phyloP scores from a whole-genome alignment of 2,888 invertebrate species.

The Glyphotaelius pellucidus region DNA sequence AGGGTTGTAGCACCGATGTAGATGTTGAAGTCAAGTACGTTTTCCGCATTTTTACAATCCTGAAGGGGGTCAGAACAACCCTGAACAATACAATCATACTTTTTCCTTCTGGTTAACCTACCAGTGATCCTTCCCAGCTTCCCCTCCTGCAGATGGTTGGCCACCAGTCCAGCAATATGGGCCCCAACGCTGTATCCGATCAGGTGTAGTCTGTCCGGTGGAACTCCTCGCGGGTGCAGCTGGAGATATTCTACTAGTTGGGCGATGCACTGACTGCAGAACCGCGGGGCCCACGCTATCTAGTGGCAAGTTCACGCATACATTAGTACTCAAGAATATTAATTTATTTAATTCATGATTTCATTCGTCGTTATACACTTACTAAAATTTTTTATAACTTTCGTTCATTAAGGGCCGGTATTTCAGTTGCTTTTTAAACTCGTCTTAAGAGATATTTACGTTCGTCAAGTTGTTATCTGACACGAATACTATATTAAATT shows the following conservation, averaged over 20 bases:
- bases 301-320: constrained; percentile 66
- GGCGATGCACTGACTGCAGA: constrained; percentile 85
- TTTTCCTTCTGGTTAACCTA: constrained; percentile 66
- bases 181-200: constrained; percentile 93
- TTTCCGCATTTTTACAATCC: background rate
- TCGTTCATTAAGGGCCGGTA: too few relatives aligned
- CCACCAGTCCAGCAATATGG: constrained; percentile 89
- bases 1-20: too few relatives aligned
- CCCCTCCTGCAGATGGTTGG: constrained; percentile 86
- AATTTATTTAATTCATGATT: background rate
- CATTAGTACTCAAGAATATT: background rate
- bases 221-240: constrained; percentile 86
- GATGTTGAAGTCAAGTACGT: background rate
- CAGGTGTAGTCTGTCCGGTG: constrained; percentile 86
- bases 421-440: too few relatives aligned
- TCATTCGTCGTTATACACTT: background rate
- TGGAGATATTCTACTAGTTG: constrained; percentile 88
- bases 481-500: too few relatives aligned
- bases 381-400: background rate
- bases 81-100: background rate
- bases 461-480: too few relatives aligned
- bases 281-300: constrained; percentile 81
- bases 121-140: constrained; percentile 91
- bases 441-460: too few relatives aligned
- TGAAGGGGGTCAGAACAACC: background rate